These are phyloP conservation scores for Uropsilus gracilis DNA, from an alignment of 2,113 vertebrate genomes.

Conservation along the genomic window DNA sequence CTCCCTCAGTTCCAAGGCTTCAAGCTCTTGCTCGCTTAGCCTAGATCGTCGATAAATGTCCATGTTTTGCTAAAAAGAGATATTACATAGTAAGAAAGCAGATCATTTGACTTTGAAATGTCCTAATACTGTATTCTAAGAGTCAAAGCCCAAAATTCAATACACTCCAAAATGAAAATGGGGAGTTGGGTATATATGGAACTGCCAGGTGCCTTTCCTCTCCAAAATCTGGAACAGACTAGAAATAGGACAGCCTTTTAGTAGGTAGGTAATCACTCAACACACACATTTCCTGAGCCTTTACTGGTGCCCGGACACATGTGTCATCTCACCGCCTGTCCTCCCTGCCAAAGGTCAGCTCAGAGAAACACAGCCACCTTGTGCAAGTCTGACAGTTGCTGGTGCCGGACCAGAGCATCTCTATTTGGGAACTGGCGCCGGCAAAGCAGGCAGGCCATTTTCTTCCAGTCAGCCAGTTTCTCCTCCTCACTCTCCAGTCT, in stretches of 20 bases:
- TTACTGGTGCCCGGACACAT: background rate
- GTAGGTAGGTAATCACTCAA: background rate
- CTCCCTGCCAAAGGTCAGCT: background rate
- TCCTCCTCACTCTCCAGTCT: constrained; percentile 90
- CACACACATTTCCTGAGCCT: background rate
- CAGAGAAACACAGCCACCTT: constrained; percentile 87
- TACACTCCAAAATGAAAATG: background rate
- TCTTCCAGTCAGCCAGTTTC: constrained; percentile 97
- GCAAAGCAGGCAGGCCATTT: constrained; percentile 96
- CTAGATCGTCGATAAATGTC: constrained; percentile 94
- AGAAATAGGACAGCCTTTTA: background rate
- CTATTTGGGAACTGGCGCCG: constrained; percentile 97
- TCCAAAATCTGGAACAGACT: background rate
- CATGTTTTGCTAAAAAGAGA: constrained; percentile 94
- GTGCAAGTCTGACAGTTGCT: constrained; percentile 97
- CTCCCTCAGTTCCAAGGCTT: constrained; percentile 96
- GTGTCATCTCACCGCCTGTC: background rate
- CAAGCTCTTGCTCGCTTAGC: constrained; percentile 94
- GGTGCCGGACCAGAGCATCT: constrained; percentile 94
- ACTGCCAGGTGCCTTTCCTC: background rate
- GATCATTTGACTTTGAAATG: background rate
- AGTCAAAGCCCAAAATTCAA: background rate
- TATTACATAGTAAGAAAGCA: constrained; percentile 46
- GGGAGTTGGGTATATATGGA: background rate
- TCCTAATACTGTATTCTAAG: background rate